A percentile compares a stretch with the other conserved stretches of the same genome.
Evolutionary conservation across 2,113 vertebrate genomes (phyloP).

Genomic region (Pseudorasbora parva): DNA sequence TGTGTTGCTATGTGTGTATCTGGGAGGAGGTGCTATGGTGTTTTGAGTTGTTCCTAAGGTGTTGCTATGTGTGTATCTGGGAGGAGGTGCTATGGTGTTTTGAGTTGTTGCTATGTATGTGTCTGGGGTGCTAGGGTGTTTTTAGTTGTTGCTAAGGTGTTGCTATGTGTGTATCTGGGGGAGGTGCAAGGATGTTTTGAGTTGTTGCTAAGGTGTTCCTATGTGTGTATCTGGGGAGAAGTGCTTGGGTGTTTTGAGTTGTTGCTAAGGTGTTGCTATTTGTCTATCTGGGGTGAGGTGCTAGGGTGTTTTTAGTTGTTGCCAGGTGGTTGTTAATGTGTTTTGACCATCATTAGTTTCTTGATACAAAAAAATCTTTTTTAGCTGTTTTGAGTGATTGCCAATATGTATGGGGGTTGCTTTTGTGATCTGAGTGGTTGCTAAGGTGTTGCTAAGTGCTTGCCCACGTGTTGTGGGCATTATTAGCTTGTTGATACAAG

Average conservation of each 20-base stretch:
- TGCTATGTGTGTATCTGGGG: no score
- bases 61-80: neutral
- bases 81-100: no score
- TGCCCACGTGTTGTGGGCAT: neutral
- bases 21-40: no score
- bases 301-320: no score
- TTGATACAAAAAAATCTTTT: neutral
- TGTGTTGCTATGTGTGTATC: neutral
- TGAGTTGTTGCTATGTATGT: no score
- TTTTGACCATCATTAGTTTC: neutral
- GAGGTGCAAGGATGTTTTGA: no score
- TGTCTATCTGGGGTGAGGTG: no score
- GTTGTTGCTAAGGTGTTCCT: neutral
- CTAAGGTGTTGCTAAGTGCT: neutral
- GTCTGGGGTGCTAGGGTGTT: no score
- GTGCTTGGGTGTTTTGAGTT: neutral
- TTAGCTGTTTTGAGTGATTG: neutral
- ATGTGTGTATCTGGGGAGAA: no score
- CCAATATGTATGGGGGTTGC: neutral
- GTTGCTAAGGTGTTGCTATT: neutral
- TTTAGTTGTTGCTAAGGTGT: neutral
- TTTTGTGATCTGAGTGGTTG: neutral
- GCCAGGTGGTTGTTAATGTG: neutral
- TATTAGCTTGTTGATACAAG: neutral
- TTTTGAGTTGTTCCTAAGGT: neutral